Evolutionary conservation across 1,140 invertebrate species (phyloP).

Genomic region (Diachasmimorpha longicaudata): DNA sequence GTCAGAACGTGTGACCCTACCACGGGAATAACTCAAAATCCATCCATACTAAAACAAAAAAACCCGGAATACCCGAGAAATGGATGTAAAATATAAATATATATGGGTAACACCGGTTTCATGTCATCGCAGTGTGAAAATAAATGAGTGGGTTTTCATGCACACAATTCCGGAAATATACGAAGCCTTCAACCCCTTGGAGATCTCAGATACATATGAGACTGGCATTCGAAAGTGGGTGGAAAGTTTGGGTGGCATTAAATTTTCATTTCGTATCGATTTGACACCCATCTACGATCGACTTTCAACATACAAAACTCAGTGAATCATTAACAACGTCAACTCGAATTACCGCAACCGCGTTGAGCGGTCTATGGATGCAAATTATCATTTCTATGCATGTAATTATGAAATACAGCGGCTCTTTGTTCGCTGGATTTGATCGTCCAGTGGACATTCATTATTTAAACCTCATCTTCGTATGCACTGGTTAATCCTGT

Average conservation of each 20-base stretch:
- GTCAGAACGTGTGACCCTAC: too few species aligned
- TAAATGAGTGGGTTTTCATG: neutral
- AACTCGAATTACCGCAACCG: neutral
- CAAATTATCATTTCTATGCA: neutral
- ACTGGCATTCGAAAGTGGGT: neutral
- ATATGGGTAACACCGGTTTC: neutral
- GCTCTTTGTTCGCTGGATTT: neutral
- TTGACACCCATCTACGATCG: neutral
- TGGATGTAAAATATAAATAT: neutral
- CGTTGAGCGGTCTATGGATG: neutral
- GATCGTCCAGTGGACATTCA: neutral
- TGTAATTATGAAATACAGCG: neutral
- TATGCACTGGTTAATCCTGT: neutral
- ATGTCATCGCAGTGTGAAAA: neutral
- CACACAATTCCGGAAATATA: neutral
- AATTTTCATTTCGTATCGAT: conserved; percentile 1
- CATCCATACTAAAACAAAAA: neutral
- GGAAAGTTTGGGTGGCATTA: neutral
- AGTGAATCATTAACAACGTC: neutral
- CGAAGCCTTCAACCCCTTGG: neutral
- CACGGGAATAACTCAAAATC: neutral
- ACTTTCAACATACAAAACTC: neutral
- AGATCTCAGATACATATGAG: neutral
- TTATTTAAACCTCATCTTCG: neutral
- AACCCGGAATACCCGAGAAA: neutral